Conservation (phyloP, 1,140 invertebrate genomes). For the Brachionus rubens region DNA sequence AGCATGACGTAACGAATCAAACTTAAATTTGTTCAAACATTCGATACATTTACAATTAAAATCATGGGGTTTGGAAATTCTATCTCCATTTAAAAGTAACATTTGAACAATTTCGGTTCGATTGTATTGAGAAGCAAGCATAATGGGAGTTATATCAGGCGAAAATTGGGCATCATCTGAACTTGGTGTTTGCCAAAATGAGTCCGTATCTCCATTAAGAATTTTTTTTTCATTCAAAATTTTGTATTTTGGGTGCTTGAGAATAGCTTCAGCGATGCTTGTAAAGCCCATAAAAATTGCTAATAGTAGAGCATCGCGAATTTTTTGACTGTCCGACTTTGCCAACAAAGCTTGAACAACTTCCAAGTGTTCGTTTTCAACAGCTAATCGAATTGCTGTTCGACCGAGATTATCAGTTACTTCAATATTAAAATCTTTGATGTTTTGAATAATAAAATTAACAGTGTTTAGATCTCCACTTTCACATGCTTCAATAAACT, state of each 20-base stretch:
- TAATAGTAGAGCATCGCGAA: slow-evolving; percentile 57
- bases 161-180: slow-evolving; percentile 51
- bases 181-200: slow-evolving; percentile 45
- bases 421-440: slow-evolving; percentile 53
- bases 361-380: slow-evolving; percentile 57
- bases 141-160: slow-evolving; percentile 55
- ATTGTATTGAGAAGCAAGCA: slow-evolving; percentile 54
- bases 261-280: slow-evolving; percentile 56
- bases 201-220: slow-evolving; percentile 24
- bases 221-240: slow-evolving; percentile 44
- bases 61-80: slow-evolving; percentile 64
- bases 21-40: slow-evolving; percentile 61
- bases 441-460: slow-evolving; percentile 52
- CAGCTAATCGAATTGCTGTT: slow-evolving; percentile 54
- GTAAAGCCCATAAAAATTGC: slow-evolving; percentile 58
- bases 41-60: slow-evolving; percentile 65
- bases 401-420: slow-evolving; percentile 54
- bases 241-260: slow-evolving; percentile 56
- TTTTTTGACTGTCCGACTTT: slow-evolving; percentile 53
- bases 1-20: slow-evolving; percentile 53
- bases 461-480: slow-evolving; percentile 49
- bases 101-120: slow-evolving; percentile 56
- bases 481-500: slow-evolving; percentile 45
- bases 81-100: slow-evolving; percentile 56
- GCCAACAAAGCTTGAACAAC: slow-evolving; percentile 55